phyloP scores from a whole-genome alignment of 2,113 vertebrate genomes.

The Hemiprocne comata region DNA sequence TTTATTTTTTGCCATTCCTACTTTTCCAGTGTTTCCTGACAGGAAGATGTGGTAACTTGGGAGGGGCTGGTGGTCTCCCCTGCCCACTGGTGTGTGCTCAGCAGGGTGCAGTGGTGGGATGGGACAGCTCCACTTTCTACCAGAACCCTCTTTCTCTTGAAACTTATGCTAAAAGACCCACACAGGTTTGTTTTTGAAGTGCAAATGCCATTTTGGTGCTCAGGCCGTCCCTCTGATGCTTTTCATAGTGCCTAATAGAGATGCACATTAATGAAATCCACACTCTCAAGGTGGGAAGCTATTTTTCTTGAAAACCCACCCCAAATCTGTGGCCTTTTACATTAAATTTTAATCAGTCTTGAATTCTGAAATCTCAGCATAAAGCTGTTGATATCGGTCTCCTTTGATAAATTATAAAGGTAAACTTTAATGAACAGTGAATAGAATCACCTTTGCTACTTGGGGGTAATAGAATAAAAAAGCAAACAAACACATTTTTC shows the following conservation, averaged over 20 bases:
- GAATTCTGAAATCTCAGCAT: slow-evolving; percentile 94
- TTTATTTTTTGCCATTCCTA: not conserved
- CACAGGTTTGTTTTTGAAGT: not conserved
- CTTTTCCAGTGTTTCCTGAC: not conserved
- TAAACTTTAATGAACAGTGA: slow-evolving; percentile 94
- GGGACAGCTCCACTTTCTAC: too few relatives aligned
- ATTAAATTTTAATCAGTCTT: slow-evolving; percentile 88
- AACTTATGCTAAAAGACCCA: not conserved
- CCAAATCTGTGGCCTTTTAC: slow-evolving; percentile 84
- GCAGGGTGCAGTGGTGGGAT: fast-evolving
- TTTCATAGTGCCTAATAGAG: slow-evolving; percentile 37
- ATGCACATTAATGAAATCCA: slow-evolving; percentile 48
- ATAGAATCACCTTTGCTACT: slow-evolving; percentile 94
- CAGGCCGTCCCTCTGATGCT: slow-evolving; percentile 26
- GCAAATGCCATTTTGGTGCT: slow-evolving; percentile 45
- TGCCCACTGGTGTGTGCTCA: fast-evolving
- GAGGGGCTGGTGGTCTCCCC: too few relatives aligned
- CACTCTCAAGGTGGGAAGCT: slow-evolving; percentile 31
- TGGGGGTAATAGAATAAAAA: slow-evolving; percentile 91
- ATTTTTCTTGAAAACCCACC: slow-evolving; percentile 67
- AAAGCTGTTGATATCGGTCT: slow-evolving; percentile 85
- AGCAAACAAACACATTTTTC: slow-evolving; percentile 95
- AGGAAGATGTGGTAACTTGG: fast-evolving
- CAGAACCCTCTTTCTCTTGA: not conserved
- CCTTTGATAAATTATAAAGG: slow-evolving; percentile 94